A percentile compares a stretch with the other conserved stretches of the same genome.
phyloP scores from a whole-genome alignment of 2,113 vertebrate species.

The Brachionichthys hirsutus region DNA sequence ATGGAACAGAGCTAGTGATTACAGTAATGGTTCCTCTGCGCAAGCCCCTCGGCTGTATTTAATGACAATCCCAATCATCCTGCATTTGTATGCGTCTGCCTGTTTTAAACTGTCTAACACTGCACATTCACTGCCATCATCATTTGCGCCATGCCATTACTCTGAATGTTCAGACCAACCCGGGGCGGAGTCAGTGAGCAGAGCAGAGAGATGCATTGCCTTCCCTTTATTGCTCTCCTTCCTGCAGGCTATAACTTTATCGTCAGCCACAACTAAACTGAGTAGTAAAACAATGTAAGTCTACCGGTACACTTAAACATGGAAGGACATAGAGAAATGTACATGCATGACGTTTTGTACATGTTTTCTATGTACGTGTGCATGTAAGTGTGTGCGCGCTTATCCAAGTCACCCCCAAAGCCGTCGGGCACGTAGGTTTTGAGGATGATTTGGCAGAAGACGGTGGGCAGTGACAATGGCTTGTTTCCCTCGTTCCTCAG shows the following conservation, averaged over 20 bases:
- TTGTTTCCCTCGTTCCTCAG: constrained; percentile 98
- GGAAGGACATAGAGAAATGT: not conserved
- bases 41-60: constrained; percentile 66
- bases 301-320: not conserved
- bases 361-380: not conserved
- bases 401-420: constrained; percentile 86
- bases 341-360: not conserved
- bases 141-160: constrained; percentile 59
- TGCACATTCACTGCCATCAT: constrained; percentile 55
- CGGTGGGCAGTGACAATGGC: constrained; percentile 91
- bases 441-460: constrained; percentile 99
- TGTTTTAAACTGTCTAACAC: constrained; percentile 40
- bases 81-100: constrained; percentile 50
- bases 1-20: constrained; percentile 38
- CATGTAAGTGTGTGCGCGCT: not conserved
- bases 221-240: constrained; percentile 4
- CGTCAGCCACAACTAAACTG: not conserved
- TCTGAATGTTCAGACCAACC: constrained; percentile 39
- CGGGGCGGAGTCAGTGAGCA: constrained; percentile 19
- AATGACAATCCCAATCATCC: constrained; percentile 59
- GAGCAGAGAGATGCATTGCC: constrained; percentile 4
- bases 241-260: constrained; percentile 36
- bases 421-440: constrained; percentile 99
- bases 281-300: too few species aligned
- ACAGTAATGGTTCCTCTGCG: constrained; percentile 42